A percentile compares a stretch with the other conserved stretches of the same genome.
These are phyloP conservation scores for Caenorhabditis uteleia DNA, from an alignment of 2,888 invertebrate genomes.

Conservation along the genomic window DNA sequence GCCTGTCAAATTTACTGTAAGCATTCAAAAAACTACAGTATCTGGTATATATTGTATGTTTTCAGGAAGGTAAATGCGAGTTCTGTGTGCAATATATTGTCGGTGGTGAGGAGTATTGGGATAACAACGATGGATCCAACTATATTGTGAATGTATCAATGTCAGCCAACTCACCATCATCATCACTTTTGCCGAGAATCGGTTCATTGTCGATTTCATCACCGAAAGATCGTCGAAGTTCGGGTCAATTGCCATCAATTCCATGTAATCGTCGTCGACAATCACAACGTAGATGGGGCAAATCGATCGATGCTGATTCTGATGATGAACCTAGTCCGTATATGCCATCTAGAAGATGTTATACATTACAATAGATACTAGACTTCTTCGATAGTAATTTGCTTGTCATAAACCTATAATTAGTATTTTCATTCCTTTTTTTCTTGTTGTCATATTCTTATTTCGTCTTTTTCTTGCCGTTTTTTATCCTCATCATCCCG, in stretches of 20 bases:
- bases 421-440: too few relatives aligned
- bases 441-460: too few relatives aligned
- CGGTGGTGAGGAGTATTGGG: constrained; percentile 40
- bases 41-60: neutral
- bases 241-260: constrained; percentile 9
- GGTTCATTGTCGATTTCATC: neutral
- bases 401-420: too few relatives aligned
- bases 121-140: constrained; percentile 49
- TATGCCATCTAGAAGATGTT: constrained; percentile 11
- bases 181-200: constrained; percentile 6
- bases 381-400: too few relatives aligned
- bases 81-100: constrained; percentile 45
- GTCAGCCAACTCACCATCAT: neutral
- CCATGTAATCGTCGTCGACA: constrained; percentile 7
- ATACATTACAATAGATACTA: too few relatives aligned
- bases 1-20: constrained; percentile 27
- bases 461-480: too few relatives aligned
- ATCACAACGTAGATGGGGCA: constrained; percentile 33
- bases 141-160: constrained; percentile 28
- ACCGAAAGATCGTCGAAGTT: neutral
- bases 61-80: constrained; percentile 43
- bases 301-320: constrained; percentile 25
- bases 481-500: too few relatives aligned
- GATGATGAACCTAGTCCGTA: constrained; percentile 18
- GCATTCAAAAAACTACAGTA: neutral